A percentile compares a stretch with the other conserved stretches of the same genome.
phyloP scores from a whole-genome alignment of 2,888 invertebrate genomes.

The Diaperis boleti region DNA sequence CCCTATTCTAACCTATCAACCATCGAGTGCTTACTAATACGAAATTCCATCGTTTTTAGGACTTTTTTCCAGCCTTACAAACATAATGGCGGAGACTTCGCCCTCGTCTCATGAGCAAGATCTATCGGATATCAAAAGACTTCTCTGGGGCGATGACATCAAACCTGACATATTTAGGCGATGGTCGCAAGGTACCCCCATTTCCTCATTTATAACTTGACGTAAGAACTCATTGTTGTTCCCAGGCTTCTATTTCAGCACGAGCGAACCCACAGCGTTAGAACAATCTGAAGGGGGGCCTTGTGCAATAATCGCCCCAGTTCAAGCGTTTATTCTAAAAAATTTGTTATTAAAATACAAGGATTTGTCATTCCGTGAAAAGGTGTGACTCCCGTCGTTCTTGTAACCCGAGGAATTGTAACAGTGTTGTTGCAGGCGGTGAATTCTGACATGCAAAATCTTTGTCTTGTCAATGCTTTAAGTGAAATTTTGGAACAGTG shows the following conservation, averaged over 20 bases:
- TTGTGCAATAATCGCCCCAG: constrained; percentile 91
- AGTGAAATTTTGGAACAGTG: constrained; percentile 84
- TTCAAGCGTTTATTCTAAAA: constrained; percentile 89
- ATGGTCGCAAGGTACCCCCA: constrained; percentile 85
- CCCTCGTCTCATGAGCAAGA: constrained; percentile 70
- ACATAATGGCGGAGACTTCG: constrained; percentile 67
- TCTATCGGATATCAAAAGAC: constrained; percentile 78
- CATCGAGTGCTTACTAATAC: constrained; percentile 1
- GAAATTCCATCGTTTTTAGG: constrained; percentile 12
- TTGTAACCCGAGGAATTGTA: not conserved
- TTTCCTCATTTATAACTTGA: not conserved
- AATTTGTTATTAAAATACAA: constrained; percentile 75
- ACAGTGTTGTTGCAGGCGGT: constrained; percentile 66
- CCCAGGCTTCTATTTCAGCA: constrained; percentile 87
- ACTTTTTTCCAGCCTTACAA: constrained; percentile 6
- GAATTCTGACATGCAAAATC: constrained; percentile 78
- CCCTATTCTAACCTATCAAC: constrained; percentile 25
- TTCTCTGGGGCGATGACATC: constrained; percentile 88
- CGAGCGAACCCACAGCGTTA: constrained; percentile 87
- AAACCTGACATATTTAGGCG: constrained; percentile 90
- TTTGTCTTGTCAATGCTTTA: constrained; percentile 80
- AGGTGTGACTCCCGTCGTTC: constrained; percentile 48
- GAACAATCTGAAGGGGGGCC: constrained; percentile 91
- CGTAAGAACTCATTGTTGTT: constrained; percentile 45
- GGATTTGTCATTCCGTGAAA: constrained; percentile 62